Evolutionary conservation across 2,797 vertebrate genomes (phyloP).

Genomic region (Diglossa cyanea): DNA sequence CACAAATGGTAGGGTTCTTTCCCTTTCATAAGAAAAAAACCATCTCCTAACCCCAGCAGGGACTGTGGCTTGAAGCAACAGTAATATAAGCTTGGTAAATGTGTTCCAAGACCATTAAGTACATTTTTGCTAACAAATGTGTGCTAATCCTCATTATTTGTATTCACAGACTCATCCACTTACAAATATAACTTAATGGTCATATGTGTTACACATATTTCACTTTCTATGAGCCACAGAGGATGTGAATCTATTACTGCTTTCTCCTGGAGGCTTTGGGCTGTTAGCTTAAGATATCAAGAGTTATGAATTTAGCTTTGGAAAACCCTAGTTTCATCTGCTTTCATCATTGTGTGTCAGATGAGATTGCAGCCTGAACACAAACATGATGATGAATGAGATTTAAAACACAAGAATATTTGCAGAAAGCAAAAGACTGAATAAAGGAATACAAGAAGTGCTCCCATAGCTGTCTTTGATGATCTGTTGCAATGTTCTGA

Average conservation of each 20-base stretch:
- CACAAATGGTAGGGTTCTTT: not conserved
- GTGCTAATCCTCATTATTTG: not conserved
- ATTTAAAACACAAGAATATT: slow-evolving; percentile 12
- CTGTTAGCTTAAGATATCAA: slow-evolving; percentile 8
- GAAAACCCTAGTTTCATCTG: slow-evolving; percentile 1
- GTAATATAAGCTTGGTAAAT: not conserved
- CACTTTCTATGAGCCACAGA: not conserved
- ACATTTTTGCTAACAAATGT: not conserved
- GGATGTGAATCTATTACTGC: not conserved
- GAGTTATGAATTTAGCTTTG: slow-evolving; percentile 17
- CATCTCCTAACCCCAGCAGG: not conserved
- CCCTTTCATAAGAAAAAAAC: not conserved
- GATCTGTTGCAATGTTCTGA: not conserved
- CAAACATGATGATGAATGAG: slow-evolving; percentile 21
- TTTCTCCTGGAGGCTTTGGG: not conserved
- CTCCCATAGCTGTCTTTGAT: slow-evolving; percentile 5
- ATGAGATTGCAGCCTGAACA: not conserved
- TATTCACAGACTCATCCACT: not conserved
- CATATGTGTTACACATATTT: not conserved
- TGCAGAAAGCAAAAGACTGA: slow-evolving; percentile 13
- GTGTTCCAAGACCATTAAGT: not conserved
- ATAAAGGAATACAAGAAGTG: not conserved
- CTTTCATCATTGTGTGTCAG: not conserved
- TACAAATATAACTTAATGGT: not conserved
- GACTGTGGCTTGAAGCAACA: not conserved